These are phyloP conservation scores for Dinothrombium tinctorium DNA, from an alignment of 1,140 invertebrate genomes.

Conservation along the genomic window DNA sequence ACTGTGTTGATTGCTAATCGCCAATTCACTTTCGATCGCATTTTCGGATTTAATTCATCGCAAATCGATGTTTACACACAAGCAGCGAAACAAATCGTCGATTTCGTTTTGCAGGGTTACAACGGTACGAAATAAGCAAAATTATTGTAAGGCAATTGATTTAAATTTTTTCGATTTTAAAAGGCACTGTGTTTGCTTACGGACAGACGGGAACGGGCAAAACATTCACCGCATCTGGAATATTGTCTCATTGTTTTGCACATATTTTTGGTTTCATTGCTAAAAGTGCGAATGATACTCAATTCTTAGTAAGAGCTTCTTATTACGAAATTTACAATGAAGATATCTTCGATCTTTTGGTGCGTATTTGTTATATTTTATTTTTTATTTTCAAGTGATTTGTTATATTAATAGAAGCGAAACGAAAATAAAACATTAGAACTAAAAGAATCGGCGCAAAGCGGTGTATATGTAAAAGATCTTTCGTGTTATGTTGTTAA, in stretches of 20 bases:
- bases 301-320: conserved; percentile 44
- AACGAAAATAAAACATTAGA: conserved; percentile 14
- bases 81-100: conserved; percentile 42
- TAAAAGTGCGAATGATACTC: conserved; percentile 36
- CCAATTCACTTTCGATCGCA: conserved; percentile 36
- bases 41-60: conserved; percentile 26
- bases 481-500: conserved; percentile 47
- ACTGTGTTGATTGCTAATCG: neutral
- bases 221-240: conserved; percentile 56
- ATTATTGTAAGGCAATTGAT: neutral
- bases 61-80: conserved; percentile 41
- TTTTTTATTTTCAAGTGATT: neutral
- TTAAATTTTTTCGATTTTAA: neutral
- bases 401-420: neutral
- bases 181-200: conserved; percentile 49
- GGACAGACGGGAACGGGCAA: conserved; percentile 54
- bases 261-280: conserved; percentile 50
- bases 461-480: conserved; percentile 60
- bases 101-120: conserved; percentile 36
- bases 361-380: conserved; percentile 9
- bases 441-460: conserved; percentile 48
- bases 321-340: conserved; percentile 62
- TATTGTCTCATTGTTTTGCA: conserved; percentile 53
- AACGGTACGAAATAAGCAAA: conserved; percentile 13
- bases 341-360: conserved; percentile 47